Evolutionary conservation across 2,888 invertebrate species (phyloP).

Genomic region (Lymantria monacha): DNA sequence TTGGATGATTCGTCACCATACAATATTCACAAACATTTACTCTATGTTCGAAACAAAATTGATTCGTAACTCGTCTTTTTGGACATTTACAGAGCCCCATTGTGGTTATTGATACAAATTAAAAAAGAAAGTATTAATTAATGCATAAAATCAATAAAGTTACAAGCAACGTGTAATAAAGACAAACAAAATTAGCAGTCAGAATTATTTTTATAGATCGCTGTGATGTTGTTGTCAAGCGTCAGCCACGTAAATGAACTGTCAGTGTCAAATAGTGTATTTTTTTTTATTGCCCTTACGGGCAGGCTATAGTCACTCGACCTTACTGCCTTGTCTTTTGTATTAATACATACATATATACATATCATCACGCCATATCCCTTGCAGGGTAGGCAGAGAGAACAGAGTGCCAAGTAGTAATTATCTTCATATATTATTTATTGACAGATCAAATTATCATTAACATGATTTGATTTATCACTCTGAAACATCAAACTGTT

Average conservation of each 20-base stretch:
- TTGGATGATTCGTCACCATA: constrained; percentile 97
- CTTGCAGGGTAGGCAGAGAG: too few species aligned
- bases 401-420: too few species aligned
- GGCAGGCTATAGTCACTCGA: too few species aligned
- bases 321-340: too few species aligned
- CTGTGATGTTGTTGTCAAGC: constrained; percentile 4
- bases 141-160: constrained; percentile 10
- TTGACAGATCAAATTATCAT: too few species aligned
- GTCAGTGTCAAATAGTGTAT: constrained; percentile 22
- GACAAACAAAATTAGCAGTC: constrained; percentile 15
- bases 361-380: too few species aligned
- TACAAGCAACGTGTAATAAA: not conserved
- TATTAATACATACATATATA: too few species aligned
- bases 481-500: too few species aligned
- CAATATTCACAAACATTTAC: constrained; percentile 99
- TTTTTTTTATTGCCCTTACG: too few species aligned
- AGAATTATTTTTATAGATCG: constrained; percentile 7
- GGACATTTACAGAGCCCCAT: constrained; percentile 99
- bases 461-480: too few species aligned
- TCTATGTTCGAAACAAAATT: constrained; percentile 99
- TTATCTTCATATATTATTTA: too few species aligned
- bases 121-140: constrained; percentile 8
- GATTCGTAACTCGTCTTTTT: constrained; percentile 97
- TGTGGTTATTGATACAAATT: constrained; percentile 21
- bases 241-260: constrained; percentile 55